Percentiles rank a stretch among this genome's conserved stretches.
Evolutionary conservation across 2,797 vertebrate species (phyloP).

Genomic region (Cercopithecus mitis): DNA sequence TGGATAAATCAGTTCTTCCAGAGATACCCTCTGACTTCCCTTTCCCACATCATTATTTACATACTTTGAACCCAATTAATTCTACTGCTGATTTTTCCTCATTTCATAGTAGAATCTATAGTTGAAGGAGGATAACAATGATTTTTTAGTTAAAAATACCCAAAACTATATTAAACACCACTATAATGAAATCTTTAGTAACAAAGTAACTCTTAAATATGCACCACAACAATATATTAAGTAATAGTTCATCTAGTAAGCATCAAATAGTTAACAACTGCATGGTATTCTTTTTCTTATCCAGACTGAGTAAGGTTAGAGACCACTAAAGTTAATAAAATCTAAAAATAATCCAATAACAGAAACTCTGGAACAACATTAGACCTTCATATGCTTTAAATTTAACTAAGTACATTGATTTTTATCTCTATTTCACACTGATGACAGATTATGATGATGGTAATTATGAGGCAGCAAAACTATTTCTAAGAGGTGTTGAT

Average conservation of each 20-base stretch:
- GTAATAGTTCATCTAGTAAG: not conserved
- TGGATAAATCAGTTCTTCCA: not conserved
- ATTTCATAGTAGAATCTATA: constrained; percentile 47
- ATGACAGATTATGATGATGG: not conserved
- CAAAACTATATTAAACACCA: not conserved
- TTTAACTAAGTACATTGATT: not conserved
- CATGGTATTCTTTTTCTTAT: not conserved
- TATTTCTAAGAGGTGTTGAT: not conserved
- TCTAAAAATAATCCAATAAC: not conserved
- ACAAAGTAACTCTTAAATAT: not conserved
- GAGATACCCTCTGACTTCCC: not conserved
- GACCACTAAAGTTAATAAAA: not conserved
- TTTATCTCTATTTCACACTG: not conserved
- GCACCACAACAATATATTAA: not conserved
- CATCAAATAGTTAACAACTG: not conserved
- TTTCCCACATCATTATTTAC: constrained; percentile 8
- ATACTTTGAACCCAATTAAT: constrained; percentile 25
- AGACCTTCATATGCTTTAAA: not conserved
- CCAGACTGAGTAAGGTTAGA: not conserved
- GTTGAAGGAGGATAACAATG: constrained; percentile 10
- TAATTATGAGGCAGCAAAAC: not conserved
- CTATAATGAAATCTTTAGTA: not conserved
- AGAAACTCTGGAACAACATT: not conserved
- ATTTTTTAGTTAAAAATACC: not conserved
- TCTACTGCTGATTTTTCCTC: constrained; percentile 12